Evolutionary conservation across 2,888 invertebrate species (phyloP), one percentile per base, ranked within the genome.

Genomic region (Lycocerus yunnanus): DNA sequence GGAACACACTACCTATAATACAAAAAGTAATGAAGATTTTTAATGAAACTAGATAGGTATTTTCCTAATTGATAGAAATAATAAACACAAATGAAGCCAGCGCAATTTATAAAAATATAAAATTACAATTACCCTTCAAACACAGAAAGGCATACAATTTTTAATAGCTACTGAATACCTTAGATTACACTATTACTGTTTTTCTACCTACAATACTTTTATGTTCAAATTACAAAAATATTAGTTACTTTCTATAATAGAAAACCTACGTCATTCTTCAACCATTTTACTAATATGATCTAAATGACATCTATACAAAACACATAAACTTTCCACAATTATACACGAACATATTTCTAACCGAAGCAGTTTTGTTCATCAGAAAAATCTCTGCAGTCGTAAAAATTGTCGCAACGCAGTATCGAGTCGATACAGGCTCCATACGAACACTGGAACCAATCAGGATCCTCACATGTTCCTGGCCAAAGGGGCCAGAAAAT

Each of bases 381-480:
- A 85, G 95, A 94, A 91, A 94, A 95, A 90, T 95, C 95, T 88
- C 91, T 90, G 90, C 95, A 95, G 90, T 95, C 95, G 91, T 95
- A 95, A 89, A 91, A 91, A 90, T 94, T 94, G 91, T 97, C 95
- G 90, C 97, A 96, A 86, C 93, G 93, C 84, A 93, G 92, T 80
- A 90, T 88, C 86, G 90, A 89, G 80, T 93, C 93, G 86, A 97
- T 93, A 90, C 96, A 97, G 85, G 90, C 90, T 85, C 92, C 91
- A 89, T 93, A 92, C 81, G 86, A 85, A 85, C 90, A 90, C 85
- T 87, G 87, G 87, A 89, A 89, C 88, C 89, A 89, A 81, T 88
- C 88, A 81, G 86, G 86, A 80, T 85, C 86, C 82, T 82, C 83
- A 85, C 88, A 87, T 84, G 85, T 86, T 85, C 86, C 87, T 88